A percentile compares a stretch with the other conserved stretches of the same genome.
Evolutionary conservation across 2,888 invertebrate species (phyloP).

Genomic region (Tenthredo livida): DNA sequence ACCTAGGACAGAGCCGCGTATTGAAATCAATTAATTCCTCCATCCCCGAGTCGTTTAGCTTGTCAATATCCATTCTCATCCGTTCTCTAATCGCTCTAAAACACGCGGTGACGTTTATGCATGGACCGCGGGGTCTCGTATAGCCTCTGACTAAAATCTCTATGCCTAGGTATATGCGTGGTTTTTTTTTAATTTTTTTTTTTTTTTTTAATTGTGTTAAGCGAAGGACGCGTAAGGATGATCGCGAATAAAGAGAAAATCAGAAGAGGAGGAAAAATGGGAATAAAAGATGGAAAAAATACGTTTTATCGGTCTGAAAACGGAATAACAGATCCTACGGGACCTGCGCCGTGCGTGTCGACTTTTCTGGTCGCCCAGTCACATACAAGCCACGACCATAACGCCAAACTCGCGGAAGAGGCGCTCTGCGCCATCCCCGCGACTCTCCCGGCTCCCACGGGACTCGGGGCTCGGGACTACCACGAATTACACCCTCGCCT

Average conservation of each 20-base stretch:
- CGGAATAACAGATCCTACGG: not conserved
- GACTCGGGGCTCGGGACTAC: conserved; percentile 30
- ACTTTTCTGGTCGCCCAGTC: conserved; percentile 32
- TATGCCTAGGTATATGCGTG: not conserved
- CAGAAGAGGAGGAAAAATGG: not conserved
- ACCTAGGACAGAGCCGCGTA: not conserved
- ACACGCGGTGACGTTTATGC: conserved; percentile 4
- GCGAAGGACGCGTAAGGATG: not conserved
- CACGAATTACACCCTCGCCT: conserved; percentile 58
- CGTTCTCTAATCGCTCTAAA: not conserved
- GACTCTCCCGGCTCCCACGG: conserved; percentile 32
- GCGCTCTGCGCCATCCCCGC: conserved; percentile 33
- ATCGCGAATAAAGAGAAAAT: not conserved
- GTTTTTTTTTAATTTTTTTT: not conserved
- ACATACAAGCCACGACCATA: not conserved
- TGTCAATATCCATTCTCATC: not conserved
- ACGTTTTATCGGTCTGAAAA: not conserved
- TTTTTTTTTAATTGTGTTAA: not conserved
- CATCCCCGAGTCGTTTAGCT: not conserved
- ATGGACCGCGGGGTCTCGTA: not conserved
- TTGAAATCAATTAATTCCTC: not conserved
- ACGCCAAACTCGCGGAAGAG: conserved; percentile 23
- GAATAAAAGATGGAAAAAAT: not conserved
- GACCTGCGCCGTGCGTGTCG: conserved; percentile 6
- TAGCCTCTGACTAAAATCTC: not conserved